Percentiles rank a stretch among this genome's conserved stretches.
These are phyloP conservation scores for Elaphurus davidianus DNA, from an alignment of 2,113 vertebrate species.

Conservation along the genomic window DNA sequence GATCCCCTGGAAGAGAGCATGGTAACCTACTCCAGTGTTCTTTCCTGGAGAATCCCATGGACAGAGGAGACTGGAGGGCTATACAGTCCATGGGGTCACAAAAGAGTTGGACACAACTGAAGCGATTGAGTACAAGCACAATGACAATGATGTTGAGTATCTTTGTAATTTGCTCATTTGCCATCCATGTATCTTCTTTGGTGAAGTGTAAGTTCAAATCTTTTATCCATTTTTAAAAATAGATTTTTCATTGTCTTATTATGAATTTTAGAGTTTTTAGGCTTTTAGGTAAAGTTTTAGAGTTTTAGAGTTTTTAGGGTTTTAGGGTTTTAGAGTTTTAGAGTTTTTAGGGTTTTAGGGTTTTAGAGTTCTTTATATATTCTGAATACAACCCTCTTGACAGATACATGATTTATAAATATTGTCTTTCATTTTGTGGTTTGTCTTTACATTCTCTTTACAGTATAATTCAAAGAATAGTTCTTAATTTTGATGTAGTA, in stretches of 20 bases:
- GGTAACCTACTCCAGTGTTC: background rate
- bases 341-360: too few relatives aligned
- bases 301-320: too few relatives aligned
- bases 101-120: background rate
- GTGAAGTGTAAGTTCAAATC: background rate
- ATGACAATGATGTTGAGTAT: background rate
- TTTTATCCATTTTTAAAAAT: background rate
- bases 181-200: background rate
- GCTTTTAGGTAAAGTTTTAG: too few relatives aligned
- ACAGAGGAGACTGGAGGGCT: background rate
- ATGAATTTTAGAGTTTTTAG: background rate
- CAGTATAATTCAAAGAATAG: background rate
- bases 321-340: too few relatives aligned
- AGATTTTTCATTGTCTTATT: background rate
- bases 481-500: background rate
- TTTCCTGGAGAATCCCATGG: background rate
- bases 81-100: background rate
- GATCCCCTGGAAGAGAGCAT: background rate
- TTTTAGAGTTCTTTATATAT: conserved; percentile 6
- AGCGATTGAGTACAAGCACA: background rate
- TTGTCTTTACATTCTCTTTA: background rate
- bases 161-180: background rate
- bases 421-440: background rate
- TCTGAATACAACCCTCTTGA: background rate
- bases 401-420: background rate